phyloP scores from a whole-genome alignment of 1,140 invertebrate species.

The Drosophila sturtevanti region DNA sequence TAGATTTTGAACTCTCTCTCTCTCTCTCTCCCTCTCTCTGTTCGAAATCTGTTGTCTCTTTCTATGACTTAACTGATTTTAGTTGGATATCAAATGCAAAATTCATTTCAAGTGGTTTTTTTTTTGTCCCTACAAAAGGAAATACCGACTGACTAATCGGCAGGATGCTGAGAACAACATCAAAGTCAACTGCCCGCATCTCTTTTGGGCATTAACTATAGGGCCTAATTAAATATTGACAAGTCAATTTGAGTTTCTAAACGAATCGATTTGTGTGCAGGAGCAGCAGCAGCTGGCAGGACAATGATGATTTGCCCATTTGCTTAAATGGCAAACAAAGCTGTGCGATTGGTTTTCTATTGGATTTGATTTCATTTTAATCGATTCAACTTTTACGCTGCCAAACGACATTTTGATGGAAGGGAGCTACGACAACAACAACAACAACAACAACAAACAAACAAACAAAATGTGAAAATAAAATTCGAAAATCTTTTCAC shows the following conservation, averaged over 20 bases:
- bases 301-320: conserved; percentile 49
- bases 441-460: neutral
- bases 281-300: conserved; percentile 56
- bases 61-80: neutral
- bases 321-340: conserved; percentile 63
- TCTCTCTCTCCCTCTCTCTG: neutral
- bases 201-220: conserved; percentile 26
- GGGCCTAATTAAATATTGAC: conserved; percentile 79
- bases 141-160: conserved; percentile 65
- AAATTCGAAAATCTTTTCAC: conserved; percentile 63
- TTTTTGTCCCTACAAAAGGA: conserved; percentile 5
- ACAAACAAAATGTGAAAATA: neutral
- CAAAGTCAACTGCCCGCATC: conserved; percentile 62
- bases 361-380: conserved; percentile 78
- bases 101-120: conserved; percentile 14
- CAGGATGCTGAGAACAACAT: conserved; percentile 60
- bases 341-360: conserved; percentile 63
- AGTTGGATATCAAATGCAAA: conserved; percentile 1
- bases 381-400: conserved; percentile 55
- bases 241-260: conserved; percentile 74
- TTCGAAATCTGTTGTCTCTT: too few species aligned
- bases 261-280: conserved; percentile 66
- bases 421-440: conserved; percentile 3
- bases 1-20: neutral
- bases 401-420: conserved; percentile 57